Conservation (phyloP, 35 echinoderm and acorn worm species). For the Heliocidaris tuberculata region DNA sequence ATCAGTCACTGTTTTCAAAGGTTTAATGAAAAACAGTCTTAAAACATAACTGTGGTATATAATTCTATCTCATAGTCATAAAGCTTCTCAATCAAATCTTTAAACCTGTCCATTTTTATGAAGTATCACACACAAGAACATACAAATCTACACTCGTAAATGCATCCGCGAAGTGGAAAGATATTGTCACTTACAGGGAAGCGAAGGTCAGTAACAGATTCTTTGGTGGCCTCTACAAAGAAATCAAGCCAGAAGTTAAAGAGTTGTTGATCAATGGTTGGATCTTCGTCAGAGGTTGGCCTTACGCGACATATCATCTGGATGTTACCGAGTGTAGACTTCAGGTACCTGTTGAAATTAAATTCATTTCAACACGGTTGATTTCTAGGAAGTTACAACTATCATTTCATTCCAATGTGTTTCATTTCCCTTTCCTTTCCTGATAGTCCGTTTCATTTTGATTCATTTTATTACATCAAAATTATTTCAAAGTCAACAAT, state of each 20-base stretch:
- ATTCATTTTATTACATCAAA: neutral
- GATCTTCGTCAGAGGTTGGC: constrained; percentile 51
- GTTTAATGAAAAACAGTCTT: too few relatives aligned
- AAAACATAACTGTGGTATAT: too few relatives aligned
- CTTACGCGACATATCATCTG: constrained; percentile 85
- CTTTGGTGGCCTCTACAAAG: constrained; percentile 96
- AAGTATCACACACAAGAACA: too few relatives aligned
- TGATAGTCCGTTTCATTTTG: too few relatives aligned
- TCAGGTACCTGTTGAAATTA: constrained; percentile 80
- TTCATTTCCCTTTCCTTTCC: too few relatives aligned
- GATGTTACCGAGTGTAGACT: constrained; percentile 95
- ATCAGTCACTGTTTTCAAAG: too few relatives aligned
- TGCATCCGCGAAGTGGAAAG: neutral
- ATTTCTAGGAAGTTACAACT: neutral
- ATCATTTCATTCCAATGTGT: neutral
- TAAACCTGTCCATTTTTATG: too few relatives aligned
- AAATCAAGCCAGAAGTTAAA: constrained; percentile 98
- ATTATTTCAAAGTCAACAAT: neutral
- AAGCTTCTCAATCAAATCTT: too few relatives aligned
- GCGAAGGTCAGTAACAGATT: constrained; percentile 68
- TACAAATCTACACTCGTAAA: too few relatives aligned
- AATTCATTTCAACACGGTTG: neutral
- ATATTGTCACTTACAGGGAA: constrained; percentile 73
- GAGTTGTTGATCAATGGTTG: constrained; percentile 78
- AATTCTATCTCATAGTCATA: too few relatives aligned